Base-by-base conservation (phyloP, 2,888 invertebrate genomes). In the Hypena proboscidalis region DNA sequence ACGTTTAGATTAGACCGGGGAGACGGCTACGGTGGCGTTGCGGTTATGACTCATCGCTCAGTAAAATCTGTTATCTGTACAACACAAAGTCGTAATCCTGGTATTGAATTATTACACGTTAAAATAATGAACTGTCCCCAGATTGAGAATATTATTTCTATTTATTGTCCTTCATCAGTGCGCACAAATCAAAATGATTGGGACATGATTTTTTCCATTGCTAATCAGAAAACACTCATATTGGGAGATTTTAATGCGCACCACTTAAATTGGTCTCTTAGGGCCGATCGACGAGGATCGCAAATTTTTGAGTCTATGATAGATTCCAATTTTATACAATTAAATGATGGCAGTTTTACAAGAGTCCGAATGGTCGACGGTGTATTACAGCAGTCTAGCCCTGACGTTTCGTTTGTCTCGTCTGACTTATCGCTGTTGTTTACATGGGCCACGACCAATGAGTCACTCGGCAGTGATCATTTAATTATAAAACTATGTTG, bases 221-320 rank as follows among this genome's bases (percentile, higher is more conserved):
- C 5, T n/a, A 27, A 20, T 6, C 26, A 8, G 1, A 36, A 36
- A 13, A 20, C 35, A 20, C 17, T 25, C 10, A 26, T 20, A 5
- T 7, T 21, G n/a, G n/a, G n/a, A n/a, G n/a, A n/a, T n/a, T n/a
- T n/a, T n/a, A n/a, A n/a, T n/a, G n/a, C n/a, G n/a, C n/a, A n/a
- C n/a, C n/a, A 26, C 7, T 8, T 7, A 0, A 34, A 34, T 10
- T 35, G 35, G 35, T 26, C 26, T 6, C 0, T 0, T 1, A 25
- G 8, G 13, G 26, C 11, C 8, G 35, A 35, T 13, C 35, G 14
- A 4, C 19, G 39, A 0, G 31, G 26, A 4, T 9, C 13, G 5
- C 9, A 32, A 14, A 13, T 38, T 5, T 32, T 32, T 20, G 39
- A 32, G 3, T 32, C 39, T 15, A 39, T 32, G 39, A 15, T 39